A percentile compares a stretch with the other conserved stretches of the same genome.
Evolutionary conservation across 2,888 invertebrate species (phyloP).

Genomic region (Melanostoma mellinum): DNA sequence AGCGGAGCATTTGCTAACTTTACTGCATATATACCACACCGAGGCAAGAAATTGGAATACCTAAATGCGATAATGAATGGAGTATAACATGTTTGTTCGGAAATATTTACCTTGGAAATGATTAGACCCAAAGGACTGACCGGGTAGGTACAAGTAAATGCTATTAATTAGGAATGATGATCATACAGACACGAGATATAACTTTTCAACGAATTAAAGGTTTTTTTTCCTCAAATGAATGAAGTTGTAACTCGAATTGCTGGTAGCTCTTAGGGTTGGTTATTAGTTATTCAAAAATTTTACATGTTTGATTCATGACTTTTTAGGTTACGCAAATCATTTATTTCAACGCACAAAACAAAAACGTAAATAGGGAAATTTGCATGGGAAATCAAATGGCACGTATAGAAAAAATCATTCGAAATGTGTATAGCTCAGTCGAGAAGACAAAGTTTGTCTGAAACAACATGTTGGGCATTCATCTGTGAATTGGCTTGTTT

Average conservation of each 20-base stretch:
- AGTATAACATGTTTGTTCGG: slow-evolving; percentile 37
- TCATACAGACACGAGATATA: not conserved
- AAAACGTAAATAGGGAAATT: no score
- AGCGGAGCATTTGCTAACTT: slow-evolving; percentile 23
- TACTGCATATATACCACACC: not conserved
- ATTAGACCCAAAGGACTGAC: slow-evolving; percentile 61
- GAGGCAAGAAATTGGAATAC: slow-evolving; percentile 39
- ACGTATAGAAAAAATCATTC: no score
- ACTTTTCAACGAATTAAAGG: not conserved
- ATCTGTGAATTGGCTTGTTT: no score
- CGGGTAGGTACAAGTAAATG: slow-evolving; percentile 53
- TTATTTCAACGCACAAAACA: no score
- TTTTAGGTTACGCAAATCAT: no score
- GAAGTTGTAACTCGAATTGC: not conserved
- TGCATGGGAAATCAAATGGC: no score
- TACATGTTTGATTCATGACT: no score
- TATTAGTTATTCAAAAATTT: no score
- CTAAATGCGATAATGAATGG: slow-evolving; percentile 59
- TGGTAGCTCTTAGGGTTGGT: not conserved
- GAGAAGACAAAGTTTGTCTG: no score
- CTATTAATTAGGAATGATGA: slow-evolving; percentile 47
- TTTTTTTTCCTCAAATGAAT: not conserved
- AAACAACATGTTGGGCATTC: no score
- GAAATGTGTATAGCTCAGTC: no score
- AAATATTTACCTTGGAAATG: slow-evolving; percentile 48